These are phyloP conservation scores for Procambarus clarkii DNA, from an alignment of 1,140 invertebrate genomes.

Conservation along the genomic window DNA sequence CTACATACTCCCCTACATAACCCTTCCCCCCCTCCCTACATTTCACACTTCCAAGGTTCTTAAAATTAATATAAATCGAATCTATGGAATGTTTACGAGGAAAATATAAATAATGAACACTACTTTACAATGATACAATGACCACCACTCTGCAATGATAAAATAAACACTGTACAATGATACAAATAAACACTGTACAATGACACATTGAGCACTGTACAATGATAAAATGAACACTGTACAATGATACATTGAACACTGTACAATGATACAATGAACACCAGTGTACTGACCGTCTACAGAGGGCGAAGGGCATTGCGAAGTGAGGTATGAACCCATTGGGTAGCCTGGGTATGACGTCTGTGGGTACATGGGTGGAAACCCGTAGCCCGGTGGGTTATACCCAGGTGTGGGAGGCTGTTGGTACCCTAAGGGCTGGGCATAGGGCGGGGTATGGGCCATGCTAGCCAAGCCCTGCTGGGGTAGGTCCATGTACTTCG, in stretches of 20 bases:
- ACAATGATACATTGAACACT: too few species aligned
- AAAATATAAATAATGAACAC: too few species aligned
- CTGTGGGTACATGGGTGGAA: conserved; percentile 71
- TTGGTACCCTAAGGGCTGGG: conserved; percentile 71
- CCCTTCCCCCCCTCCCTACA: background rate
- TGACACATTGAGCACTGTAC: too few species aligned
- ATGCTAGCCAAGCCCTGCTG: conserved; percentile 65
- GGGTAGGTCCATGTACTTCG: conserved; percentile 71
- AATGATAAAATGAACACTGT: too few species aligned
- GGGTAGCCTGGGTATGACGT: conserved; percentile 71
- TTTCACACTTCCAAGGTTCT: too few species aligned
- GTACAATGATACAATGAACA: too few species aligned
- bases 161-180: too few species aligned
- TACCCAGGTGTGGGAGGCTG: conserved; percentile 71
- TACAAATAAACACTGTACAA: too few species aligned
- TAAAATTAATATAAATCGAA: too few species aligned
- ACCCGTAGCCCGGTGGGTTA: conserved; percentile 71
- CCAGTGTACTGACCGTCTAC: conserved; percentile 68
- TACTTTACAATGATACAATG: too few species aligned
- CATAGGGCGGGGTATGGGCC: conserved; percentile 71
- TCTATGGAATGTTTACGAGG: too few species aligned
- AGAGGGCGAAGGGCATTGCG: conserved; percentile 70
- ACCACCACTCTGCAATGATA: too few species aligned
- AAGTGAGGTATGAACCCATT: conserved; percentile 66
- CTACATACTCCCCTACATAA: background rate